These are phyloP conservation scores for Adelosebastes latens DNA, from an alignment of 2,797 vertebrate species.

Conservation along the genomic window DNA sequence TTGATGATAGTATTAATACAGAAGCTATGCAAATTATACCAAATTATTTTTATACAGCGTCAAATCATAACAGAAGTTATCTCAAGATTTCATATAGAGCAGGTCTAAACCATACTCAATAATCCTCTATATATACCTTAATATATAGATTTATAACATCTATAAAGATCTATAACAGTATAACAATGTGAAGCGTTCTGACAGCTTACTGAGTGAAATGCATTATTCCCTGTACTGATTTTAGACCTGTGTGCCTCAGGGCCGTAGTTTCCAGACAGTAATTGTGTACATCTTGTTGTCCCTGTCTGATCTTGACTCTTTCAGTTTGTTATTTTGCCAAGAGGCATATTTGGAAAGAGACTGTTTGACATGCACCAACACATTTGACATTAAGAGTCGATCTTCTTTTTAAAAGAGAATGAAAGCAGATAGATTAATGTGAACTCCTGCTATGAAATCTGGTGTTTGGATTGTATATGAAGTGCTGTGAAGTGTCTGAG, in stretches of 20 bases:
- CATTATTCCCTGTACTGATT: neutral
- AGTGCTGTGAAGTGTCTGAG: no score
- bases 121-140: no score
- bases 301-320: neutral
- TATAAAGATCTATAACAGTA: no score
- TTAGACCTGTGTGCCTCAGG: neutral
- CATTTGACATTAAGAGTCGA: neutral
- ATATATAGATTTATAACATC: no score
- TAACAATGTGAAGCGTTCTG: no score
- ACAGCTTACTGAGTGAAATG: neutral
- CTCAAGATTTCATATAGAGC: no score
- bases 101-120: no score
- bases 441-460: neutral
- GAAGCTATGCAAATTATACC: no score
- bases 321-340: neutral
- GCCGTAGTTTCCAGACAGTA: neutral
- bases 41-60: no score
- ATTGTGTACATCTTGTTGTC: neutral
- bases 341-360: neutral
- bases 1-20: no score
- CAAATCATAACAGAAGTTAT: no score
- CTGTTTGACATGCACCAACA: conserved; percentile 27
- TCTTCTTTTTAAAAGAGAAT: neutral
- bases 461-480: no score
- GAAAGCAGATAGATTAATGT: neutral